phyloP scores from a whole-genome alignment of 2,113 vertebrate genomes.

The Larimichthys polyactis region DNA sequence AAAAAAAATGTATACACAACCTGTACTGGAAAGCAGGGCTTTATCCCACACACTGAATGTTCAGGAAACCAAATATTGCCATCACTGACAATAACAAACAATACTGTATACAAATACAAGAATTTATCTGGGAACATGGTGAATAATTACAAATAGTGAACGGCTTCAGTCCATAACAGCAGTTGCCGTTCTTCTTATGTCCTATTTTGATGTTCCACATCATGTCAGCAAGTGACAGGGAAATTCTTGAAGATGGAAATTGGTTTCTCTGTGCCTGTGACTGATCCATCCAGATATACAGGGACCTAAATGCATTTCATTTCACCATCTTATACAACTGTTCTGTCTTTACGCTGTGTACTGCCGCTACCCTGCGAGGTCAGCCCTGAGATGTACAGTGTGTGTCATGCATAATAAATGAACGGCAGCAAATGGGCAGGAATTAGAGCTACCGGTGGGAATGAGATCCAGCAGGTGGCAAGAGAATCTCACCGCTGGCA shows the following conservation, averaged over 20 bases:
- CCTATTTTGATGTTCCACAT: slow-evolving; percentile 30
- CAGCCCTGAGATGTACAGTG: slow-evolving; percentile 40
- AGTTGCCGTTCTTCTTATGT: background rate
- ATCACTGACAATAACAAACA: background rate
- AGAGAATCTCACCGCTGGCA: slow-evolving; percentile 27
- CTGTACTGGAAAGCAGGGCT: background rate
- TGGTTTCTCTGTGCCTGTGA: slow-evolving; percentile 32
- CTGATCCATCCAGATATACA: slow-evolving; percentile 12
- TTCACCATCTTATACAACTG: slow-evolving; percentile 35
- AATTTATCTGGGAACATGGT: background rate
- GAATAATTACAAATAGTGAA: background rate
- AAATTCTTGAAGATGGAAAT: slow-evolving; percentile 42
- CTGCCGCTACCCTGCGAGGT: slow-evolving; percentile 53
- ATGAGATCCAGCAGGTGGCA: slow-evolving; percentile 64
- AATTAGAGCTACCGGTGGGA: slow-evolving; percentile 43
- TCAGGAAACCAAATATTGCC: background rate
- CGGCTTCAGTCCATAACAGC: background rate
- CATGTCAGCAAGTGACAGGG: slow-evolving; percentile 13
- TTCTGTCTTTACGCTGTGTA: slow-evolving; percentile 9
- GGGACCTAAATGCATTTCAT: slow-evolving; percentile 32
- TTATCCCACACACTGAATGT: background rate
- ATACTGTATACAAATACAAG: too few species aligned
- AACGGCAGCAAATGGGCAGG: slow-evolving; percentile 16
- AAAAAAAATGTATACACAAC: background rate
- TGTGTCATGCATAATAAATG: slow-evolving; percentile 59